phyloP scores from a whole-genome alignment of 2,888 invertebrate genomes.

The Polylopha cassiicola region DNA sequence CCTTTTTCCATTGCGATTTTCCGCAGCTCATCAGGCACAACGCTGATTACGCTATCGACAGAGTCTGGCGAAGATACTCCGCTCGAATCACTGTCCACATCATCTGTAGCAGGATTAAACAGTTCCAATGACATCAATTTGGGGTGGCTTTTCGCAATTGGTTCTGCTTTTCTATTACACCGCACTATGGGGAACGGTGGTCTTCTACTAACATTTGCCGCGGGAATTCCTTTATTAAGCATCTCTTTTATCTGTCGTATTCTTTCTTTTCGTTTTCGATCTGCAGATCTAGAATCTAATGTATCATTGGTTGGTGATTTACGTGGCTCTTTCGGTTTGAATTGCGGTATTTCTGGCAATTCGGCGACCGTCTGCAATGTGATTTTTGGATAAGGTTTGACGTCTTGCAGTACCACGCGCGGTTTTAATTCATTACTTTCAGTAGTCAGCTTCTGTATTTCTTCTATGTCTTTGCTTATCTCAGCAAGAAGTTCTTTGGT shows the following conservation, averaged over 20 bases:
- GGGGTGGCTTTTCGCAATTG: constrained; percentile 82
- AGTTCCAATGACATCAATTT: constrained; percentile 88
- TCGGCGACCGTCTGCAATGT: constrained; percentile 79
- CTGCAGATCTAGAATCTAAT: constrained; percentile 64
- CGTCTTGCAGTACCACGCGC: constrained; percentile 64
- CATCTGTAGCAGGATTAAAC: constrained; percentile 94
- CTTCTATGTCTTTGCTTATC: constrained; percentile 71
- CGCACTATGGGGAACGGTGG: constrained; percentile 84
- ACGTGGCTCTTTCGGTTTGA: constrained; percentile 55
- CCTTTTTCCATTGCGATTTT: constrained; percentile 68
- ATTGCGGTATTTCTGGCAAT: constrained; percentile 79
- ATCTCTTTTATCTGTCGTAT: constrained; percentile 84
- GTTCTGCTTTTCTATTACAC: constrained; percentile 77
- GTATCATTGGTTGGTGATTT: constrained; percentile 55
- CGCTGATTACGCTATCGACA: constrained; percentile 90
- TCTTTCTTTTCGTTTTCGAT: constrained; percentile 78
- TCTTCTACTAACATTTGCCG: constrained; percentile 68
- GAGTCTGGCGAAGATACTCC: constrained; percentile 92
- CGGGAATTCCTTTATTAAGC: constrained; percentile 82
- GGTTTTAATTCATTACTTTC: constrained; percentile 62
- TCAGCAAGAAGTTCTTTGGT: constrained; percentile 61
- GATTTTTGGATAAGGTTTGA: constrained; percentile 75
- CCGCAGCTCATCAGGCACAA: constrained; percentile 79
- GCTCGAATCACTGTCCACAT: constrained; percentile 92
- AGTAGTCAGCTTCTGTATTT: constrained; percentile 70